Base-by-base conservation (phyloP, 2,113 vertebrate species). In the Sceloporus tristichus region DNA sequence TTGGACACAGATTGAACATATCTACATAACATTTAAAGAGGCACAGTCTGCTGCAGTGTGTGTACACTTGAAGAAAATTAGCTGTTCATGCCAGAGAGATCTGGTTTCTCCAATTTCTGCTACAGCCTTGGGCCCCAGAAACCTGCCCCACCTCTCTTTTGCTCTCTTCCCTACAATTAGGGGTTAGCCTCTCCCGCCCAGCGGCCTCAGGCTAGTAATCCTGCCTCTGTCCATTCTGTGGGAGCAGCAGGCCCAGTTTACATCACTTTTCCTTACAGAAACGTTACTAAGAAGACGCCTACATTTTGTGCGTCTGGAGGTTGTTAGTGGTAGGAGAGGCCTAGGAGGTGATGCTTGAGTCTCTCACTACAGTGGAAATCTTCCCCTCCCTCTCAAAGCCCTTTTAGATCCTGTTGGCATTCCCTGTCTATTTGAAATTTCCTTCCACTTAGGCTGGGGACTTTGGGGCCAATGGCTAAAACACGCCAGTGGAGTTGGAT, bases 361-460 rank as follows among this genome's bases (percentile, higher is more conserved):
- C 73, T 42, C 91, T 59, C 79, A 88, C 88, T 88, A 82, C 85
- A 71, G 78, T 48, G 85, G 87, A 90, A 81, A 90, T 89, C 82
- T 92, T 82, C 90, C 66, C 42, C 79, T 86, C 91, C 91, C 88
- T 18, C 90, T 90, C 85, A 27, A 0, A 25, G 84, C 0, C 87
- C 85, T 62, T 89, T 91, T 19, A 83, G 92, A 89, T 48, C 89
- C 86, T 59, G 40, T 87, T 19, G 1, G 92, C 93, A 87, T 93
- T 79, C 13, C 90, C 53, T 93, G 87, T 91, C 89, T 90, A 87
- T 91, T 86, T 87, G 42, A 83, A 78, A 62, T 84, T 87, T 90
- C 89, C 40, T 92, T 82, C 53, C 87, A 85, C 82, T 95, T 86
- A 87, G 85, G 71, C 87, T 79, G 84, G 40, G 53, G 88, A 86